Percentiles rank a stretch among this genome's conserved stretches.
Conservation (phyloP, 2,113 vertebrate species). For the Rousettus leschenaultii region DNA sequence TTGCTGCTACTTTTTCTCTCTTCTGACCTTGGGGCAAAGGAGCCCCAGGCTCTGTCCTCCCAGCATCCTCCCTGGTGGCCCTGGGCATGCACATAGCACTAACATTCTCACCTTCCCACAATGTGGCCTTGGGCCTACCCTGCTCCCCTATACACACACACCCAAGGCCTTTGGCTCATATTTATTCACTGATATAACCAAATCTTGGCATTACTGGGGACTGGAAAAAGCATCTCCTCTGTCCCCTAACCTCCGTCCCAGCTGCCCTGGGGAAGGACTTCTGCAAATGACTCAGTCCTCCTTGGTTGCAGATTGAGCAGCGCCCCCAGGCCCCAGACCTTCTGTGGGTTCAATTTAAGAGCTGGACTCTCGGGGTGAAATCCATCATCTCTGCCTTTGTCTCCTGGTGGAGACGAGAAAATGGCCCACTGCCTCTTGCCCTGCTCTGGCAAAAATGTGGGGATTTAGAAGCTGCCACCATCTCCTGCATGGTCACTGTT, state of each 20-base stretch:
- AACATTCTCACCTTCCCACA: not conserved
- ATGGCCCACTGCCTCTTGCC: not conserved
- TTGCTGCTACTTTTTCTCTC: conserved; percentile 78
- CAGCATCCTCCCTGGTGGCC: conserved; percentile 27
- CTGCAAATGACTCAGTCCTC: not conserved
- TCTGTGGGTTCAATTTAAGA: not conserved
- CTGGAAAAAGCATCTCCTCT: not conserved
- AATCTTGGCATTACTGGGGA: not conserved
- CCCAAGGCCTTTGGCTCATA: conserved; percentile 10
- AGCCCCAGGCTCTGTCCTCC: not conserved
- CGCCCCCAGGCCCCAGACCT: not conserved
- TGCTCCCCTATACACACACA: not conserved
- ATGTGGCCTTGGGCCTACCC: not conserved
- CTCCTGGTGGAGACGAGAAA: not conserved
- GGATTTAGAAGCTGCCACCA: not conserved
- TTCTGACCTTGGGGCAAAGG: conserved; percentile 34
- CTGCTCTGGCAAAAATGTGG: not conserved
- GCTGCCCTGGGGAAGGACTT: not conserved
- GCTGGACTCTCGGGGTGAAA: not conserved
- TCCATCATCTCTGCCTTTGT: not conserved
- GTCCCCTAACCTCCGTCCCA: not conserved
- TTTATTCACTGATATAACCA: conserved; percentile 51
- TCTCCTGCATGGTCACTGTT: not conserved
- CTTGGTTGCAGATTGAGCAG: not conserved
- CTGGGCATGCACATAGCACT: conserved; percentile 53